Evolutionary conservation across 2,113 vertebrate species (phyloP), one percentile per base, ranked within the genome.

Genomic region (Copsychus sechellarum): DNA sequence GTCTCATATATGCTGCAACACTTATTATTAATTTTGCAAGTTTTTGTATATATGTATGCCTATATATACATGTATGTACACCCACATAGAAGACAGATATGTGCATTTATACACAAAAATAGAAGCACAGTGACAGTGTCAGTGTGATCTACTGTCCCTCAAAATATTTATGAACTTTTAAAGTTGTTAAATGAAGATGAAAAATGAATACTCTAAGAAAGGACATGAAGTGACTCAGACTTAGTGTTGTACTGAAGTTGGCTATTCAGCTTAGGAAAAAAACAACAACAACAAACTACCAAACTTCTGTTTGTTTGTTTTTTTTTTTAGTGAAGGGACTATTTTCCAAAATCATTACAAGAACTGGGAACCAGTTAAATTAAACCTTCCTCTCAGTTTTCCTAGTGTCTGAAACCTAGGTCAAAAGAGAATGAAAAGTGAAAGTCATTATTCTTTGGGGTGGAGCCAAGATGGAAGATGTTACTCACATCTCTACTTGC

Each of bases 371-470:
- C 25, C 19, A 45, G 51, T 69, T 89, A 65, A 85, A 87, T 57
- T 15, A 87, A 92, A 74, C 14, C 14, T 57, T 72, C 43, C 8
- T 47, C 73, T 69, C 36, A 61, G 23, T 29, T 78, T 66, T 93
- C 25, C 50, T 58, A 72, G 31, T 53, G 48, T 61, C 45, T 14
- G 2, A 93, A 92, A 84, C 69, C 8, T 48, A 45, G 77, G 17
- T 78, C 72, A 78, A 45, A 53, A 89, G 11, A 69, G 40, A 89
- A 79, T 31, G 57, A 89, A 95, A 94, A 92, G 58, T 82, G 73
- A 88, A 93, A 94, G 95, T 91, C 91, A 87, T 92, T 79, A 71
- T 17, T 53, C n/a, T 72, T 72, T 92, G 94, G 58, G 84, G 73
- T 80, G 42, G 42, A 89, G 95, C 89, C 91, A 94, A 73, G 70